Base-by-base conservation (phyloP, 2,113 vertebrate species). In the Oxyura jamaicensis region DNA sequence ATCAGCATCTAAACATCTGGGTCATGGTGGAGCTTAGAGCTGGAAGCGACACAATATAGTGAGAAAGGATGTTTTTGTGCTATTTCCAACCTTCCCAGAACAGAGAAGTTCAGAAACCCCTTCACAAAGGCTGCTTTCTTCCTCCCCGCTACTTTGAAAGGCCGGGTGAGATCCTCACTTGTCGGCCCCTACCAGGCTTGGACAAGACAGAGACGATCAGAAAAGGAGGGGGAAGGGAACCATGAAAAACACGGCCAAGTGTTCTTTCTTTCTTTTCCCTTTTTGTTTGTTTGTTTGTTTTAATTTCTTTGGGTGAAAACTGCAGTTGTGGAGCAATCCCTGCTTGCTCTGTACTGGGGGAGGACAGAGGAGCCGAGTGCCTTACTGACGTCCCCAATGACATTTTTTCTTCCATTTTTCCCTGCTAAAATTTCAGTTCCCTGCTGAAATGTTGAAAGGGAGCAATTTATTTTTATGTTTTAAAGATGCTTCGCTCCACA, bases 61-160 rank as follows among this genome's bases (percentile, higher is more conserved):
- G 90, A 95, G 88, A 95, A 96, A 96, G 96, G 96, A 95, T 74
- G 87, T 90, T 95, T 93, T 78, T 96, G 95, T 95, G 93, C 93
- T 81, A 91, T 90, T 91, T 88, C 94, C 91, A 95, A 83, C 75
- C 88, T 67, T 53, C 91, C 87, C 93, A 83, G 91, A 94, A 95
- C 91, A 95, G 95, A 95, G 94, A 58, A 52, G 90, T 73, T 94
- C 85, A 96, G 90, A 97, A 48, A 90, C 15, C 52, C 80, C 80
- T 46, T 71, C 11, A 96, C 94, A 95, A 96, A 95, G 91, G 93
- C 85, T 3, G 63, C 95, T 95, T 97, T 95, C 86, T 97, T 88
- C 88, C 83, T 67, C 53, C 11, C 6, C 7, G 3, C 42, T 14
- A 10, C 93, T 90, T 7, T 28, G 83, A 53, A 78, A 88, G 65